Base-by-base conservation (phyloP, 2,888 invertebrate genomes). In the Hybos culiciformis region DNA sequence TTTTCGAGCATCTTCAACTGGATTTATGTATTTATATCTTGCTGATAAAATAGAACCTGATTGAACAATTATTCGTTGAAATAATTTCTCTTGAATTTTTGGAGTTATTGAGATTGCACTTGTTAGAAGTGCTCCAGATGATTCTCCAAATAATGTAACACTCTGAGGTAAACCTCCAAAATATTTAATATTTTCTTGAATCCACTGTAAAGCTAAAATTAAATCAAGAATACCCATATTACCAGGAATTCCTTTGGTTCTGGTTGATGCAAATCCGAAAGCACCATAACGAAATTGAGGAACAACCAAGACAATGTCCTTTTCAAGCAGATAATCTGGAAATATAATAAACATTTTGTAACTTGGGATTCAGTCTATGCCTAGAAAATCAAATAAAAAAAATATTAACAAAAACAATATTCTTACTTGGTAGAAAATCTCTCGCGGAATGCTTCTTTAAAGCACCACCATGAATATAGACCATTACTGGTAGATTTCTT, bases 171-270 rank as follows among this genome's bases (percentile, higher is more conserved):
- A 66, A 4, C 74, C 74, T 14, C 73, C 71, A 48, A 74, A 74
- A 9, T 52, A 42, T 9, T 51, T 48, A 17, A 73, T 71, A 50
- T 73, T 58, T 18, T 62, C 55, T 38, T 68, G 63, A 6, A 73
- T 68, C 74, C 74, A 75, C 37, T 68, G 51, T 18, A 74, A 51
- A 0, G 71, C 73, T 36, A 69, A 45, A 3, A 69, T 51, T 34
- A 70, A 60, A 55, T 75, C 75, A 20, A 67, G 56, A 31, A 74
- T 56, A 1, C 72, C 72, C 44, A 66, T 70, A 56, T 75, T 75
- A 12, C 74, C 74, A 0, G 73, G 69, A 42, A 71, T 59, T 12
- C 61, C 61, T 7, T 62, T 55, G 11, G 66, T 68, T 41, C 63
- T 60, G 4, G 72, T 67, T 2, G 70, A 65, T 19, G 73, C 45